A percentile compares a stretch with the other conserved stretches of the same genome.
Conservation (phyloP, 2,888 invertebrate species). For the Oithona nana region DNA sequence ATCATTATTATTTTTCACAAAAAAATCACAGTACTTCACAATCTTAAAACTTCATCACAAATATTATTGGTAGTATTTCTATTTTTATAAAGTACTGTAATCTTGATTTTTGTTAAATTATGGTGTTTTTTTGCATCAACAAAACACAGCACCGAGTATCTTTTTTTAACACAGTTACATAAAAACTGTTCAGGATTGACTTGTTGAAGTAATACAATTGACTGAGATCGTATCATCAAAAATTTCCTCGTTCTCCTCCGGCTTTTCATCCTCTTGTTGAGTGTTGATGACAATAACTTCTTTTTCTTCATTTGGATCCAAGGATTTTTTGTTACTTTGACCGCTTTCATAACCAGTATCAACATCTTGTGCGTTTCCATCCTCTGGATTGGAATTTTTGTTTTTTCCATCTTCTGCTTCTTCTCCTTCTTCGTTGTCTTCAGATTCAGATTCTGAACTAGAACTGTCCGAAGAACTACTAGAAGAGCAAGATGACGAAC, state of each 20-base stretch:
- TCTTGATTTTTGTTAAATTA: too few relatives aligned
- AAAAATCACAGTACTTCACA: too few relatives aligned
- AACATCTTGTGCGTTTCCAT: conserved; percentile 3
- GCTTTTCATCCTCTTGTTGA: not conserved
- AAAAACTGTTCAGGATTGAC: too few relatives aligned
- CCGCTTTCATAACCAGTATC: conserved; percentile 43
- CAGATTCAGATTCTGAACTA: not conserved
- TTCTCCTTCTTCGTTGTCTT: conserved; percentile 26
- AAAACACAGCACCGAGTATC: too few relatives aligned
- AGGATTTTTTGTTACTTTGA: not conserved
- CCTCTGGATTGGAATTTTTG: conserved; percentile 24
- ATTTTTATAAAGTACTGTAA: too few relatives aligned
- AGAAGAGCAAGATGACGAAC: conserved; percentile 1
- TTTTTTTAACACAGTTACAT: too few relatives aligned
- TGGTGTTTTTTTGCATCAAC: too few relatives aligned
- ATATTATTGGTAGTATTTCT: too few relatives aligned
- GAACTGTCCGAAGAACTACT: conserved; percentile 7
- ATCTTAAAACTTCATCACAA: too few relatives aligned
- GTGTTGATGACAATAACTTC: not conserved
- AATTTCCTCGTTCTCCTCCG: not conserved
- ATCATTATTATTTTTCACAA: too few relatives aligned
- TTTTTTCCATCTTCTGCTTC: conserved; percentile 27
- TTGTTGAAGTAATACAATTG: not conserved
- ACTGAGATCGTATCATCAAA: not conserved
- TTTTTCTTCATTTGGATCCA: not conserved